Evolutionary conservation across 2,797 vertebrate genomes (phyloP).

Genomic region (Chelonia mydas): DNA sequence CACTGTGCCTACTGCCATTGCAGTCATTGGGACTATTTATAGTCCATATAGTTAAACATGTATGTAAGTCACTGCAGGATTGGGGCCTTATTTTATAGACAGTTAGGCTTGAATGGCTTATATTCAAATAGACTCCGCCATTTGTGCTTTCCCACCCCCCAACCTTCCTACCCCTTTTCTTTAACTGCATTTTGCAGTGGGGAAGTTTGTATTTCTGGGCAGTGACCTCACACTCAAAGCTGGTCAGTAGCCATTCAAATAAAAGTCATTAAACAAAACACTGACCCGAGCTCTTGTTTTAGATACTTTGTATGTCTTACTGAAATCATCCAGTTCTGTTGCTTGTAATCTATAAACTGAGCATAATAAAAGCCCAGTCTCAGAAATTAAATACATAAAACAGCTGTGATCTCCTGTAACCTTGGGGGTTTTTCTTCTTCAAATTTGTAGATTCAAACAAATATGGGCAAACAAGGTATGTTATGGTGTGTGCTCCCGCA

Average conservation of each 20-base stretch:
- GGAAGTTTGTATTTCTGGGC: neutral
- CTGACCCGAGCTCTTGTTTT: neutral
- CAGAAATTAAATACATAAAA: neutral
- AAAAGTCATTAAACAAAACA: neutral
- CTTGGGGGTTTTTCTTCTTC: neutral
- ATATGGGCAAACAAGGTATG: accelerated
- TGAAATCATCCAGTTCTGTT: neutral
- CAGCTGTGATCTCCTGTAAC: neutral
- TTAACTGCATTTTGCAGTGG: neutral
- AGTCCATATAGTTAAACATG: accelerated
- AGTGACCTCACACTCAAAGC: neutral
- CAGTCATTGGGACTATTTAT: slow-evolving; percentile 39
- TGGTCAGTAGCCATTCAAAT: accelerated
- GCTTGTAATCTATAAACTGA: neutral
- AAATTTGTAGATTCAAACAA: neutral
- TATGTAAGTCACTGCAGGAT: neutral
- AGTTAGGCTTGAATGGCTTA: neutral
- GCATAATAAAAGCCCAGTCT: neutral
- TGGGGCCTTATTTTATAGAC: neutral
- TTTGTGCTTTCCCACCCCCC: neutral
- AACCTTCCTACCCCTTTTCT: neutral
- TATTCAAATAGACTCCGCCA: accelerated
- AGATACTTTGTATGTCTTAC: neutral
- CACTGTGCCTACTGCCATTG: accelerated
- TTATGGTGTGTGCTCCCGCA: neutral